Base-by-base conservation (phyloP, 2,797 vertebrate species). In the Malurus splendens region DNA sequence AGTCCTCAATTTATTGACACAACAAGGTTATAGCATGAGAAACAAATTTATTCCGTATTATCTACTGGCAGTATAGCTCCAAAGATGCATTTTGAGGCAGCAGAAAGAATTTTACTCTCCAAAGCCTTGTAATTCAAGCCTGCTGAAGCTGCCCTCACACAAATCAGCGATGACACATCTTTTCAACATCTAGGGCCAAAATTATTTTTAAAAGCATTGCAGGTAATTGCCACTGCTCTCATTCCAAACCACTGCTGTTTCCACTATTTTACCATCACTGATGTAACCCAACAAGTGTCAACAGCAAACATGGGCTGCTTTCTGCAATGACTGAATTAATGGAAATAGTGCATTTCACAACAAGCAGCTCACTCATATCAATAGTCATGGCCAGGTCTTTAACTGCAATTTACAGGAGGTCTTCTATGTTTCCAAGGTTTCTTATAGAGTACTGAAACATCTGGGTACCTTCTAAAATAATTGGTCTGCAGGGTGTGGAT, bases 221-320 rank as follows among this genome's bases (percentile, higher is more conserved):
- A 95, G 93, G 94, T 94, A 87, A 93, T 92, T 95, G 85, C 77
- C 85, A 55, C 32, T 47, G 38, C 70, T 87, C 77, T 60, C 50
- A 89, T 93, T 93, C 71, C 92, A 94, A 95, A 93, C 83, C 80
- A 87, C 87, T 52, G 74, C 71, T 88, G 64, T 88, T 95, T 92
- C 87, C 91, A 84, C 82, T 90, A 20, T 88, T 90, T 81, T 87
- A 62, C 86, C 88, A 66, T 82, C 74, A 19, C 67, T 86, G 71
- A 56, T 91, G 89, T 84, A 87, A 88, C 81, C 71, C 66, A 83
- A 62, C 50, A 71, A 87, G 50, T 51, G 66, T 75, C 74, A 94
- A 62, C 38, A 82, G 32, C 73, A 75, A 86, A 81, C 48, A 41
- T 0, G 7, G 51, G 38, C 68, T 77, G 66, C 48, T 76, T 57